A percentile compares a stretch with the other conserved stretches of the same genome.
Evolutionary conservation across 1,140 invertebrate genomes (phyloP).

Genomic region (Saccostrea cuccullata): DNA sequence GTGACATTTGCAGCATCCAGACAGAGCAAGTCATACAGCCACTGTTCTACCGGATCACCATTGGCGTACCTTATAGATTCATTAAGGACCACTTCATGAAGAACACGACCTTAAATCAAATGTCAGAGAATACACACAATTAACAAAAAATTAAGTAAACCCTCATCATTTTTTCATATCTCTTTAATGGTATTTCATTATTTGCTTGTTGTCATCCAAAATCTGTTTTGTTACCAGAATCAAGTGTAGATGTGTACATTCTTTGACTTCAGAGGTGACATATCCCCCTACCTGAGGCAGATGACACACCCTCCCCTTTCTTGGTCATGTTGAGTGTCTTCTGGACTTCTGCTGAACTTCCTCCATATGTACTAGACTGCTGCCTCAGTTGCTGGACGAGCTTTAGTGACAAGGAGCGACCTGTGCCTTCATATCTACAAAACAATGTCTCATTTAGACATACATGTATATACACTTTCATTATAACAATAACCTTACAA

Average conservation of each 20-base stretch:
- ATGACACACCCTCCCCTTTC: constrained; percentile 59
- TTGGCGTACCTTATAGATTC: constrained; percentile 97
- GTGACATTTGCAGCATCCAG: constrained; percentile 84
- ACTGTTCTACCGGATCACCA: constrained; percentile 93
- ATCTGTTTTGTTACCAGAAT: not conserved
- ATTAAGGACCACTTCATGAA: constrained; percentile 83
- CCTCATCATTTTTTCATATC: too few relatives aligned
- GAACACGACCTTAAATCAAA: constrained; percentile 72
- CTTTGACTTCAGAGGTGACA: not conserved
- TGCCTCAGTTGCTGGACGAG: constrained; percentile 92
- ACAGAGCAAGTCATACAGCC: constrained; percentile 95
- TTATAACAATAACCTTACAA: too few relatives aligned
- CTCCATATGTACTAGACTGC: constrained; percentile 80
- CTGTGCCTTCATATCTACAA: constrained; percentile 96
- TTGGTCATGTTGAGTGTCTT: constrained; percentile 65
- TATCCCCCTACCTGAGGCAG: constrained; percentile 62
- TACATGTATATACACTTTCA: too few relatives aligned
- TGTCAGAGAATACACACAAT: too few relatives aligned
- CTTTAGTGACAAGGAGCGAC: constrained; percentile 96
- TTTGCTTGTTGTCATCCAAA: too few relatives aligned
- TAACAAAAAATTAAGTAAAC: too few relatives aligned
- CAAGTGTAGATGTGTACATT: not conserved
- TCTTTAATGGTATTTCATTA: too few relatives aligned
- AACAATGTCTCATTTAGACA: not conserved
- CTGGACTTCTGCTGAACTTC: constrained; percentile 63